These are phyloP conservation scores for Ylistrum balloti DNA, from an alignment of 1,140 invertebrate species.

Conservation along the genomic window DNA sequence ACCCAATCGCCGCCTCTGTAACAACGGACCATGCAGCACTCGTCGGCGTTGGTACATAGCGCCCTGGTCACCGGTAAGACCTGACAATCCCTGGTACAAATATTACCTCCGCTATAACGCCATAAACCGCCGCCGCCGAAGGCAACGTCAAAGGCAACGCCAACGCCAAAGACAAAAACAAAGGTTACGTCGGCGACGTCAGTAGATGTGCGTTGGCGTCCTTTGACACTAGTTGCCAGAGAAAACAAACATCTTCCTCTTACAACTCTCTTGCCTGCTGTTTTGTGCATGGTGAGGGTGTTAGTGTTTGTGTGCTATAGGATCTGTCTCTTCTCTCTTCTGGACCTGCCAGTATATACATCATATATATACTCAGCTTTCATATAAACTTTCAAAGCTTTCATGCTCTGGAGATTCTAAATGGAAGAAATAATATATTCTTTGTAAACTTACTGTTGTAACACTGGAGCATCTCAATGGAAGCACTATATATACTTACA, in stretches of 20 bases:
- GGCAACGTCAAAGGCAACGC: neutral
- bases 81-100: conserved; percentile 37
- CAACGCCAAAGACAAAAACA: conserved; percentile 3
- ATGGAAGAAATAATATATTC: neutral
- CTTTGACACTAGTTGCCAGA: neutral
- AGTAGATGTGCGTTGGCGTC: neutral
- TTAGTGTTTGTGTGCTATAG: neutral
- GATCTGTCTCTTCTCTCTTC: neutral
- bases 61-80: conserved; percentile 85
- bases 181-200: neutral
- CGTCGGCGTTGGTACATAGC: conserved; percentile 85
- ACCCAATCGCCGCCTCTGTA: conserved; percentile 82
- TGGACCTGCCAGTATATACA: neutral
- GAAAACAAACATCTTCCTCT: neutral
- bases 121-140: neutral
- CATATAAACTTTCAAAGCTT: neutral
- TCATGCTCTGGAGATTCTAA: neutral
- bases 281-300: neutral
- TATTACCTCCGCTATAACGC: conserved; percentile 33
- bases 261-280: neutral
- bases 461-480: neutral
- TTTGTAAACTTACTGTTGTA: neutral
- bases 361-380: conserved; percentile 25
- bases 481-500: neutral
- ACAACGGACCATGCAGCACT: conserved; percentile 84